Percentiles rank a stretch among this genome's conserved stretches.
Evolutionary conservation across 1,140 invertebrate genomes (phyloP).

Genomic region (Brachionus paranguensis): DNA sequence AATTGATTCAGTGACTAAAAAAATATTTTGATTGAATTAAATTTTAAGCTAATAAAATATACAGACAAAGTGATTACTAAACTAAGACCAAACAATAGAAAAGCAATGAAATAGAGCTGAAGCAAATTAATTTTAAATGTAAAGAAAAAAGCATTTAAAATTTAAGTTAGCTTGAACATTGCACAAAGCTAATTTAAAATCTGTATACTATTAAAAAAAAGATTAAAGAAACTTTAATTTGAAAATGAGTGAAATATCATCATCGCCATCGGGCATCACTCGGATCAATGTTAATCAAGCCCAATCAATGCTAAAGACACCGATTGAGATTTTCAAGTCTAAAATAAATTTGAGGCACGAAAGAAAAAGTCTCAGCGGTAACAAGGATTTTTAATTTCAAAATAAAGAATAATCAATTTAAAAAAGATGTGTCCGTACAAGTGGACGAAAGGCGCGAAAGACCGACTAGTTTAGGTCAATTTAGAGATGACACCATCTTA

Average conservation of each 20-base stretch:
- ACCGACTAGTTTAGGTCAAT: neutral
- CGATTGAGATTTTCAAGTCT: neutral
- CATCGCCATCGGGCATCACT: conserved; percentile 12
- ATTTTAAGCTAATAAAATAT: neutral
- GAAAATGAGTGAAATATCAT: conserved; percentile 21
- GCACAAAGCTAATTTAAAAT: neutral
- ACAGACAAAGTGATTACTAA: neutral
- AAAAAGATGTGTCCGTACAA: conserved; percentile 6
- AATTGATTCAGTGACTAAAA: neutral
- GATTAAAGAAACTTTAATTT: neutral
- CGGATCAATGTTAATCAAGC: conserved; percentile 4
- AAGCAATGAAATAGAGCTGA: neutral
- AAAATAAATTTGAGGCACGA: neutral
- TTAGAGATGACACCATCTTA: conserved; percentile 2
- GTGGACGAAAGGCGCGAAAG: neutral
- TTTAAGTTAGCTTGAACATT: neutral
- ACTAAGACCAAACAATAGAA: neutral
- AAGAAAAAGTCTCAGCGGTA: neutral
- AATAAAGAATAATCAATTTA: too few relatives aligned
- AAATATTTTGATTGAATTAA: neutral
- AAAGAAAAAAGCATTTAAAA: conserved; percentile 2
- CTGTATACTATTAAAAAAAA: neutral
- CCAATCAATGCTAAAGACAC: neutral
- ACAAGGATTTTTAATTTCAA: neutral
- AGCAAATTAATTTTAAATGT: neutral